Base-by-base conservation (phyloP, 2,888 invertebrate genomes). In the Agrilus cyanescens region DNA sequence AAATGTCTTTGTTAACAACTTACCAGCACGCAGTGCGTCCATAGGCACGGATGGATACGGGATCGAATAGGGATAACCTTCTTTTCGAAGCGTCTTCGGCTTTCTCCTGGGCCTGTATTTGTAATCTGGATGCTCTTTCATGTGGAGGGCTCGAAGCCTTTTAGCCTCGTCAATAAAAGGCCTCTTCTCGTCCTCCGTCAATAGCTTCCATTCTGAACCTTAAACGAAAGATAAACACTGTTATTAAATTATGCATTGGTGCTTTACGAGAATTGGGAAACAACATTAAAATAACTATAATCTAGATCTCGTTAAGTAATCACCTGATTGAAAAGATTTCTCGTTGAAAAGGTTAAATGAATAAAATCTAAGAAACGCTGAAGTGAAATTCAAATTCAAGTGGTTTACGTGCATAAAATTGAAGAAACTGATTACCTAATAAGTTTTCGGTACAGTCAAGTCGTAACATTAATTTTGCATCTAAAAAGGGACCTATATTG, bases 151-250 rank as follows among this genome's bases (percentile, higher is more conserved):
- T 36, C 95, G 75, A 55, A 96, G 76, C 48, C 95, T 77, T 66
- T 96, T 96, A 12, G 96, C 95, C 65, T 96, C 95, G 65, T 96
- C 96, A 53, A 96, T 96, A 71, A 95, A 96, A 18, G 95, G 95
- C 59, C 95, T 75, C 69, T 96, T 96, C 61, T 94, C 93, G 53
- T 88, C 84, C 70, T 96, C 96, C 2, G 86, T 82, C 35, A 96
- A 73, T 40, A 88, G 74, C 66, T 96, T 96, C 96, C 96, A 96
- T 73, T 95, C 93, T 12, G 93, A 91, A 53, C 95, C 83, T 86
- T 68, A 8, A 67, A 61, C 41, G 37, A 46, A 47, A 46, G 35
- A 36, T 8, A 46, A 15, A 29, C 30, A 38, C 16, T 18, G 12
- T 7, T 14, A 37, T 15, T 37, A 10, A 20, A 25, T 25, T 25